Evolutionary conservation across 2,888 invertebrate genomes (phyloP), one percentile per base, ranked within the genome.

Genomic region (Diaperis boleti): DNA sequence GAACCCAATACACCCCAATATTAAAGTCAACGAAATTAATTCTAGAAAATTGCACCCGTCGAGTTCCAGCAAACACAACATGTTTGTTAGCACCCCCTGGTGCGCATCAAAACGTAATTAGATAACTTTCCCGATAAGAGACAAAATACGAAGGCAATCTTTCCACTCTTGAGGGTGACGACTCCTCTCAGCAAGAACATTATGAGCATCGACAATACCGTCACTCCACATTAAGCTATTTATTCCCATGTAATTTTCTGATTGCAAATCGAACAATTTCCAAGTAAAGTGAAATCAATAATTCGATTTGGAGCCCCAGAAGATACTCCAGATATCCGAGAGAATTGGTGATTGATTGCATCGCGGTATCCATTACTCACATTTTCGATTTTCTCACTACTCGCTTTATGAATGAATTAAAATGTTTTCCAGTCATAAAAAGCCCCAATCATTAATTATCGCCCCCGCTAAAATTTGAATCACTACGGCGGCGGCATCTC

Each of bases 291-390:
- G 35, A 39, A 33, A 56, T 56, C 56, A 60, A 49, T 49, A 60
- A 52, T 60, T 52, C 60, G 60, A 60, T 52, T 60, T 52, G 26
- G 41, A 14, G 49, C 11, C 39, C 14, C n/a, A 10, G 44, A 60
- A 44, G 39, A 45, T 59, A 39, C 52, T 50, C 15, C 49, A 35
- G 42, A 41, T 47, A 57, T 62, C 44, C 39, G 49, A 50, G 56
- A 33, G 56, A 47, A 62, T 62, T 20, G 47, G 50, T 62, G 56
- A 57, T 49, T 62, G 56, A 57, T 62, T 62, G 56, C 55, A n/a
- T 11, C 54, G 6, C 14, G 22, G 26, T 45, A 55, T 61, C 55
- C 61, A 47, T 54, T 61, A 61, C 55, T 61, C 61, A 61, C 47
- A 45, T 54, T 47, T 59, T 45, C 56, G 45, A 45, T 59, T 59